Evolutionary conservation across 2,888 invertebrate species (phyloP).

Genomic region (Plutella xylostella): DNA sequence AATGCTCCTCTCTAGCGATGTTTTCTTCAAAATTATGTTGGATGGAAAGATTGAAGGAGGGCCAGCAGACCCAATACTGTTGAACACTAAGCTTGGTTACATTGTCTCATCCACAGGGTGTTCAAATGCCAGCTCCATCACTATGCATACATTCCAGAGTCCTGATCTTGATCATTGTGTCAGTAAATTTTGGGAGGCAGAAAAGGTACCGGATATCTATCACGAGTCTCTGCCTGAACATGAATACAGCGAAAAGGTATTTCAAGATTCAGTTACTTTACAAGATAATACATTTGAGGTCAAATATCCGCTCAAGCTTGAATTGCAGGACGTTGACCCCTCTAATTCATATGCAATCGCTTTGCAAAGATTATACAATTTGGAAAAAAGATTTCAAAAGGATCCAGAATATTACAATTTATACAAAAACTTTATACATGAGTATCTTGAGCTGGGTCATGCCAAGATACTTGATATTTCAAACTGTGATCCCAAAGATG

Average conservation of each 20-base stretch:
- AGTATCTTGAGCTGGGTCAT: constrained; percentile 4
- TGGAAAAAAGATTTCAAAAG: no score
- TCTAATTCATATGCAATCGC: constrained; percentile 4
- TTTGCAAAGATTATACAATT: no score
- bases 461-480: constrained; percentile 1
- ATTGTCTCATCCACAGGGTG: no score
- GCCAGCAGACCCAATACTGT: no score
- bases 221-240: constrained; percentile 3
- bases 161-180: no score
- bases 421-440: constrained; percentile 10
- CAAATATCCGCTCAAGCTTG: constrained; percentile 8
- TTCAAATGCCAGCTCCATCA: no score
- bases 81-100: no score
- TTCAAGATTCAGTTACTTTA: neutral
- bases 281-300: constrained; percentile 6
- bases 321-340: constrained; percentile 7
- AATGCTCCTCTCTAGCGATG: no score
- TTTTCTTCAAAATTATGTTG: no score
- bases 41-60: no score
- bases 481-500: constrained; percentile 6
- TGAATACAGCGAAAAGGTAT: constrained; percentile 8
- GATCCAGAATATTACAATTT: constrained; percentile 4
- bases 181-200: no score
- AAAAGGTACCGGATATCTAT: constrained; percentile 8
- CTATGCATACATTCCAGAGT: no score